Percentiles rank a stretch among this genome's conserved stretches.
Conservation (phyloP, 2,113 vertebrate species). For the Anser cygnoides region DNA sequence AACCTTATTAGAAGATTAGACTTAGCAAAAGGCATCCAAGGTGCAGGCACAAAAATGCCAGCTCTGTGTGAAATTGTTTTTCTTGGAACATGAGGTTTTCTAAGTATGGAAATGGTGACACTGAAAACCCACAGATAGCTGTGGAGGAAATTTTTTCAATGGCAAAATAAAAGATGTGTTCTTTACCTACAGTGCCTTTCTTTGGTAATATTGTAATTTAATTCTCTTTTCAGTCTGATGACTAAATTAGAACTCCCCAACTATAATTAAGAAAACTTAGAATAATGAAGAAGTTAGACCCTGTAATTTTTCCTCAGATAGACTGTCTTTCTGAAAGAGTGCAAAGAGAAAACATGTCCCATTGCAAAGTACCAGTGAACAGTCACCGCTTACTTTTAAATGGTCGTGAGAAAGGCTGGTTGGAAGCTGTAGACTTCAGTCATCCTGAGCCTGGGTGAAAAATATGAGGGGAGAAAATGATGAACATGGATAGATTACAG, state of each 20-base stretch:
- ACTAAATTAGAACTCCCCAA: not conserved
- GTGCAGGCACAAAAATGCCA: not conserved
- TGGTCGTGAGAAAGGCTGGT: not conserved
- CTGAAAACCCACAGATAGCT: not conserved
- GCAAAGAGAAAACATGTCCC: not conserved
- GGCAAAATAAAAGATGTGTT: not conserved
- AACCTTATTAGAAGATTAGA: constrained; percentile 42
- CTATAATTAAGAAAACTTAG: not conserved
- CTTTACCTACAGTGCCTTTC: not conserved
- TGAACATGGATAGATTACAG: not conserved
- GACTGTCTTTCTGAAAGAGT: not conserved
- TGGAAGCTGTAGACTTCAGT: not conserved
- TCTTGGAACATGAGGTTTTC: not conserved
- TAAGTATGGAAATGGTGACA: not conserved
- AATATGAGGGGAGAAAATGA: not conserved
- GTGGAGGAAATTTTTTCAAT: not conserved
- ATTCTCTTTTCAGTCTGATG: not conserved
- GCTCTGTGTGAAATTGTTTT: not conserved
- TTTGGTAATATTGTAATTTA: not conserved
- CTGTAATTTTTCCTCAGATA: not conserved
- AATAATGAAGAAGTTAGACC: not conserved
- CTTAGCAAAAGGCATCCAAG: not conserved
- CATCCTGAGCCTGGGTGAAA: not conserved
- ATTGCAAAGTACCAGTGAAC: not conserved
- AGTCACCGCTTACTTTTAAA: not conserved